These are phyloP conservation scores for Philonicus albiceps DNA, from an alignment of 2,888 invertebrate species.

Conservation along the genomic window DNA sequence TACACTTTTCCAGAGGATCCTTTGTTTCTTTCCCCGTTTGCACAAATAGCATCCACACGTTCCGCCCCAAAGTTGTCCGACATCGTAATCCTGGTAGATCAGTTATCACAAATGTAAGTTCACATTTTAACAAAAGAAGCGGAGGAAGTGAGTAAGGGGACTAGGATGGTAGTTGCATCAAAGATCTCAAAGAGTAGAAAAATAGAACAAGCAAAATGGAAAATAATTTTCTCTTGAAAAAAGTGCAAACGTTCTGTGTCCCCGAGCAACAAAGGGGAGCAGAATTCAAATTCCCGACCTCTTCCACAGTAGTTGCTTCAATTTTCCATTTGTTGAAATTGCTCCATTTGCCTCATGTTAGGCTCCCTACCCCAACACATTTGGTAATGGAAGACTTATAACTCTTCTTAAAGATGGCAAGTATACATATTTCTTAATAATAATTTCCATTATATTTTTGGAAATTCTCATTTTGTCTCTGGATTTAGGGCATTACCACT, in stretches of 20 bases:
- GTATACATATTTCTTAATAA: background rate
- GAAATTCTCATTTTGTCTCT: background rate
- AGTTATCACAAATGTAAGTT: background rate
- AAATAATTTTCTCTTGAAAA: background rate
- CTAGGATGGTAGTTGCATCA: background rate
- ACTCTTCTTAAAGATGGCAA: background rate
- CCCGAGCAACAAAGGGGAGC: background rate
- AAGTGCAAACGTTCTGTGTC: background rate
- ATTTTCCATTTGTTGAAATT: background rate
- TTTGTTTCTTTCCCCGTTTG: background rate
- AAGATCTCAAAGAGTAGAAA: background rate
- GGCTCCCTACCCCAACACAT: background rate
- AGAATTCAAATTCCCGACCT: background rate
- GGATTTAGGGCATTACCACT: background rate
- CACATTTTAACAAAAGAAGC: background rate
- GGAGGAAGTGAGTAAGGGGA: background rate
- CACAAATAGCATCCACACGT: background rate
- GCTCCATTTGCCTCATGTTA: background rate
- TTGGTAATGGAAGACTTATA: background rate
- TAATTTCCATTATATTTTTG: background rate
- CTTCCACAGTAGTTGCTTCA: background rate
- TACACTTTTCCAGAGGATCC: background rate
- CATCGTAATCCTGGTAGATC: background rate
- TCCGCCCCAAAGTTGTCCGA: background rate
- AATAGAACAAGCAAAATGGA: background rate